Evolutionary conservation across 2,888 invertebrate genomes (phyloP).

Genomic region (Blastobasis lacticolella): DNA sequence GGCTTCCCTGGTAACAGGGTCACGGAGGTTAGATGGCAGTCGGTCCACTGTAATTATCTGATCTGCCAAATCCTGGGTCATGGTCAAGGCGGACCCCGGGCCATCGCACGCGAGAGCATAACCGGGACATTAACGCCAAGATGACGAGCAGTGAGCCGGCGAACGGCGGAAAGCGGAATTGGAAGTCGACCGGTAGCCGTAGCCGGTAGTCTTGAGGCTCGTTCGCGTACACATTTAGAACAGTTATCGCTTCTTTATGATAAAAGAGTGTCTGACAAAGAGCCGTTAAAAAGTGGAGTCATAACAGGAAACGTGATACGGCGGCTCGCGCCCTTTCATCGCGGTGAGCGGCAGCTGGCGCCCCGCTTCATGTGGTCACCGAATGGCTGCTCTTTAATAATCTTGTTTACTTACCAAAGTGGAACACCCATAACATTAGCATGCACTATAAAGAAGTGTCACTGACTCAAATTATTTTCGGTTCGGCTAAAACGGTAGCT

Average conservation of each 20-base stretch:
- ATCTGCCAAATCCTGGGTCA: no score
- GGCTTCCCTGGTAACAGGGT: no score
- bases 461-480: constrained; percentile 23
- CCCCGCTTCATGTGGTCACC: constrained; percentile 66
- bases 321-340: constrained; percentile 60
- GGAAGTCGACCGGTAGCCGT: no score
- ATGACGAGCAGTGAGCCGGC: no score
- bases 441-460: constrained; percentile 45
- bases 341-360: constrained; percentile 65
- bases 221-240: constrained; percentile 46
- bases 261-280: constrained; percentile 58
- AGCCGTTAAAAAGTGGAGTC: constrained; percentile 66
- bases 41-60: no score
- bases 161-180: no score
- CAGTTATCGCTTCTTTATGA: constrained; percentile 52
- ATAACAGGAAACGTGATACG: constrained; percentile 72
- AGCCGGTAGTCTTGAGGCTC: constrained; percentile 2
- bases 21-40: no score
- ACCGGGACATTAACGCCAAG: no score
- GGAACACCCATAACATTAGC: constrained; percentile 56
- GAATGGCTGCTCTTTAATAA: constrained; percentile 65
- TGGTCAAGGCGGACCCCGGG: no score
- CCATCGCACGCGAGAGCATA: no score
- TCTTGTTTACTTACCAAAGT: constrained; percentile 49
- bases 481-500: no score